Conservation (phyloP, 1,140 invertebrate species). For the Panagrolaimus sp. region DNA sequence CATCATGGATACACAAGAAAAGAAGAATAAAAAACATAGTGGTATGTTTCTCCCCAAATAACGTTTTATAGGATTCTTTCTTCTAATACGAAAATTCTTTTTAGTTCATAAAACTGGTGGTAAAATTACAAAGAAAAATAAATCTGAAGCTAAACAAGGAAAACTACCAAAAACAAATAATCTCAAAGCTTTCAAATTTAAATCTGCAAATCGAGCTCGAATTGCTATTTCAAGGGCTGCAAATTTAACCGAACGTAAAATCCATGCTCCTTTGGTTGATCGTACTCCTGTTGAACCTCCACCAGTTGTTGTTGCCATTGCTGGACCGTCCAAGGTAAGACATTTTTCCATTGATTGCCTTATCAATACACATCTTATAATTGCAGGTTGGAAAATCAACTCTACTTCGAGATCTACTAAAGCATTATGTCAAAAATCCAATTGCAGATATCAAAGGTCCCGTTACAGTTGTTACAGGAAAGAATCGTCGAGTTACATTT, state of each 20-base stretch:
- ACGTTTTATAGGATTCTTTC: not conserved
- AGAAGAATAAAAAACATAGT: slow-evolving; percentile 2
- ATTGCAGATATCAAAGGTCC: slow-evolving; percentile 41
- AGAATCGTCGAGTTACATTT: slow-evolving; percentile 84
- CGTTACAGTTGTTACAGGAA: slow-evolving; percentile 65
- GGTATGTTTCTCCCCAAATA: slow-evolving; percentile 1
- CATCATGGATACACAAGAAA: slow-evolving; percentile 10
- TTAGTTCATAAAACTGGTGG: slow-evolving; percentile 36
- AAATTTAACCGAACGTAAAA: slow-evolving; percentile 88
- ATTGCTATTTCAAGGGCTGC: slow-evolving; percentile 75
- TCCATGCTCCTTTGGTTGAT: slow-evolving; percentile 86
- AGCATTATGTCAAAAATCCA: slow-evolving; percentile 70
- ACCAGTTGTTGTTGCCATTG: slow-evolving; percentile 82
- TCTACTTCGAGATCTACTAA: slow-evolving; percentile 82
- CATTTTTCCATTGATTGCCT: not conserved
- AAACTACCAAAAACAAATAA: slow-evolving; percentile 71
- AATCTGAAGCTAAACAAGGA: slow-evolving; percentile 19
- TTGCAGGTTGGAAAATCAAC: slow-evolving; percentile 79
- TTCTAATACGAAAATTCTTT: no score
- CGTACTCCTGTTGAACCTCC: slow-evolving; percentile 82
- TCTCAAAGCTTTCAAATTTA: slow-evolving; percentile 92
- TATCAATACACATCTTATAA: not conserved
- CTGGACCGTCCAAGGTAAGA: slow-evolving; percentile 82
- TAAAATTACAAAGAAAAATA: slow-evolving; percentile 29
- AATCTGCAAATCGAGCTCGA: slow-evolving; percentile 80